Evolutionary conservation across 2,888 invertebrate genomes (phyloP).

Genomic region (Conchocele bisecta): DNA sequence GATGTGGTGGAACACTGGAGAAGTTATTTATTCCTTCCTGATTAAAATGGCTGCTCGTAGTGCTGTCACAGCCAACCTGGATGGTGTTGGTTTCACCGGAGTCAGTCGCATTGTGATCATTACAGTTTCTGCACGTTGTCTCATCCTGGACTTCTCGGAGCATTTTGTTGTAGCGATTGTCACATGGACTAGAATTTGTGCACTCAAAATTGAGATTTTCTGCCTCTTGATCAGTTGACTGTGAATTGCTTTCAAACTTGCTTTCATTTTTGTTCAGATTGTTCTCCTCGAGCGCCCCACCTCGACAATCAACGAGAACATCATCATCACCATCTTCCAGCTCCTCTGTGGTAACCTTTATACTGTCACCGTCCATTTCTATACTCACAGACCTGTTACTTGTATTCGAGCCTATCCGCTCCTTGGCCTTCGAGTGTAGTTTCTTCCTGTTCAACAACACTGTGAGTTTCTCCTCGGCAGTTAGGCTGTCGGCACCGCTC

Average conservation of each 20-base stretch:
- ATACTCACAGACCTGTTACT: constrained; percentile 75
- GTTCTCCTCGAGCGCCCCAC: constrained; percentile 46
- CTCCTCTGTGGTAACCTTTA: constrained; percentile 80
- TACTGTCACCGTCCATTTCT: constrained; percentile 83
- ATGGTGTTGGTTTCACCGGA: background rate
- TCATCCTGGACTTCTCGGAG: constrained; percentile 55
- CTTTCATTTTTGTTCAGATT: constrained; percentile 70
- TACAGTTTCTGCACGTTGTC: background rate
- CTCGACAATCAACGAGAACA: constrained; percentile 41
- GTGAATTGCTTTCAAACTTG: constrained; percentile 71
- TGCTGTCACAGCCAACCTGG: background rate
- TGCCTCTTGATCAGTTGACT: constrained; percentile 70
- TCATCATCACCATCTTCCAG: constrained; percentile 60
- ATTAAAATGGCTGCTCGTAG: background rate
- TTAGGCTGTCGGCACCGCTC: constrained; percentile 71
- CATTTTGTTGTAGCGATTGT: constrained; percentile 61
- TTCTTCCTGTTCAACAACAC: constrained; percentile 73
- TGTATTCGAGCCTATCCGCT: constrained; percentile 66
- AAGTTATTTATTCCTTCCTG: background rate
- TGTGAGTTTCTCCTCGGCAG: constrained; percentile 74
- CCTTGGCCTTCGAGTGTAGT: constrained; percentile 65
- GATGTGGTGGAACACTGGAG: constrained; percentile 34
- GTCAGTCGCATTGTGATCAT: constrained; percentile 2
- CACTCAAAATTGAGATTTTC: constrained; percentile 73
- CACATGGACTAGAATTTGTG: constrained; percentile 69